These are phyloP conservation scores for Drosophila sulfurigaster DNA, from an alignment of 1,140 invertebrate species.

Conservation along the genomic window DNA sequence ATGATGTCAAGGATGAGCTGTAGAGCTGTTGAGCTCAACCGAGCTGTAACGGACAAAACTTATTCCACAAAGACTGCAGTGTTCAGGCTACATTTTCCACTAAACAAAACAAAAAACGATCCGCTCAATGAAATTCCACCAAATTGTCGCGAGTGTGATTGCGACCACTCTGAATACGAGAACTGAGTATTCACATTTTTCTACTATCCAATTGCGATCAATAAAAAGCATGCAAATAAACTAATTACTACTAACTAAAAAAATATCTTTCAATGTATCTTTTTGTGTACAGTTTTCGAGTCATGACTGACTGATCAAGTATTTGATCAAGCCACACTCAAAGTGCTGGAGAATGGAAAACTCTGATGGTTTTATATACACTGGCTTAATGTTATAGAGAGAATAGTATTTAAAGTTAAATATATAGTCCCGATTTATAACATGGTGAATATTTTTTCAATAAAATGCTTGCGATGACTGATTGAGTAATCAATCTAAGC, in stretches of 20 bases:
- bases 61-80: slow-evolving; percentile 48
- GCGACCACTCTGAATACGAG: slow-evolving; percentile 40
- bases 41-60: background rate
- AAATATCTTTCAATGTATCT: slow-evolving; percentile 10
- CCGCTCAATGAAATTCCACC: slow-evolving; percentile 22
- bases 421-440: no score
- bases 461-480: no score
- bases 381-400: no score
- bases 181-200: slow-evolving; percentile 56
- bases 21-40: slow-evolving; percentile 85
- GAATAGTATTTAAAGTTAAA: no score
- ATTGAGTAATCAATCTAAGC: no score
- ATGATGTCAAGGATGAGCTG: slow-evolving; percentile 92
- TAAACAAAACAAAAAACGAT: background rate
- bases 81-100: slow-evolving; percentile 59
- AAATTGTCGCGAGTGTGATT: slow-evolving; percentile 58
- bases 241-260: slow-evolving; percentile 16
- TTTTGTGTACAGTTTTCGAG: no score
- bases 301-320: no score
- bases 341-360: no score
- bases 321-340: no score
- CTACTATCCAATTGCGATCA: slow-evolving; percentile 34
- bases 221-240: slow-evolving; percentile 47
- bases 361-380: no score
- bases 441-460: no score